Conservation (phyloP, 2,888 invertebrate genomes). For the Azorinus chamasolen region DNA sequence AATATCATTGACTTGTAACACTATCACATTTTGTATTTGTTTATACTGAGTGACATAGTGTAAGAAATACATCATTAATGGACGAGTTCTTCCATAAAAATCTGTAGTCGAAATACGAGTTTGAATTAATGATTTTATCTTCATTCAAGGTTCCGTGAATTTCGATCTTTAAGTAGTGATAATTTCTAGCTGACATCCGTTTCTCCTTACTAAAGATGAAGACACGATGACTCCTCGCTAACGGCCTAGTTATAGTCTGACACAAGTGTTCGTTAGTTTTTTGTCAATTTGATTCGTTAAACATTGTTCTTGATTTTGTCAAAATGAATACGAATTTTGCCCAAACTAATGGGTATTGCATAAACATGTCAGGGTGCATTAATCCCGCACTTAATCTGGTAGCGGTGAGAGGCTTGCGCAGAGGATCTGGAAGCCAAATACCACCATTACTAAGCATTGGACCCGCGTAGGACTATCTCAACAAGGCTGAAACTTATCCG, state of each 20-base stretch:
- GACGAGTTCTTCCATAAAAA: too few relatives aligned
- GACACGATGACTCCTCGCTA: not conserved
- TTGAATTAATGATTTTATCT: too few relatives aligned
- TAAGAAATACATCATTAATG: too few relatives aligned
- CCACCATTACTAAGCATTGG: constrained; percentile 52
- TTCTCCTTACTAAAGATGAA: too few relatives aligned
- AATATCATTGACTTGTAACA: too few relatives aligned
- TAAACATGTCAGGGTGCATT: constrained; percentile 76
- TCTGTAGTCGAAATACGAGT: too few relatives aligned
- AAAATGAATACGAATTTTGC: constrained; percentile 58
- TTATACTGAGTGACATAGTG: too few relatives aligned
- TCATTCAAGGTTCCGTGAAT: too few relatives aligned
- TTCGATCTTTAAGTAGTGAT: too few relatives aligned
- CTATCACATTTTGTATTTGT: too few relatives aligned
- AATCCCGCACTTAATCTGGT: constrained; percentile 69
- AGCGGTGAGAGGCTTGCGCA: constrained; percentile 54
- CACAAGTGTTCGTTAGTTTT: constrained; percentile 40
- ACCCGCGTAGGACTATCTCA: constrained; percentile 38
- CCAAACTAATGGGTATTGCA: constrained; percentile 62
- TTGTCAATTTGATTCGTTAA: constrained; percentile 53
- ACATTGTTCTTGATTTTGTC: constrained; percentile 61
- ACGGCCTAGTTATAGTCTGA: not conserved
- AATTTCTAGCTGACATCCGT: too few relatives aligned
- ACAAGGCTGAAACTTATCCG: constrained; percentile 39
- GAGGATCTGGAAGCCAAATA: constrained; percentile 43